Percentiles rank a stretch among this genome's conserved stretches.
These are phyloP conservation scores for Tachypleus tridentatus DNA, from an alignment of 1,140 invertebrate genomes.

Conservation along the genomic window DNA sequence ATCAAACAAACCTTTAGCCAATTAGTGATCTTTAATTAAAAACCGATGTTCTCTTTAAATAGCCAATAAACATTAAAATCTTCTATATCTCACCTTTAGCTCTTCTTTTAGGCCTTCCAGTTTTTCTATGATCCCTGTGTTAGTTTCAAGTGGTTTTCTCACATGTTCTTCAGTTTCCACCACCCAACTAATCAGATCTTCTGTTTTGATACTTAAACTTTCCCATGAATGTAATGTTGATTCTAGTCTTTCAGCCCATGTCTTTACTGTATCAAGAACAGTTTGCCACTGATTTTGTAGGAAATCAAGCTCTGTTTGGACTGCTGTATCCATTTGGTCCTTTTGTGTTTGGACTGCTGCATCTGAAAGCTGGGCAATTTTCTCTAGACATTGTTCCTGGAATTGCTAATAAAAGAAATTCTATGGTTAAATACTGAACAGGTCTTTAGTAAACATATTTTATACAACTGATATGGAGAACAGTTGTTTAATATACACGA, in stretches of 20 bases:
- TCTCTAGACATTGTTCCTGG: constrained; percentile 59
- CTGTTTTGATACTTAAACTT: constrained; percentile 43
- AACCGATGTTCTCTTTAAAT: too few relatives aligned
- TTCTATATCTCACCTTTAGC: constrained; percentile 17
- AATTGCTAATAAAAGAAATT: constrained; percentile 33
- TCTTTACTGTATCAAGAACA: constrained; percentile 12
- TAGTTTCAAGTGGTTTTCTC: constrained; percentile 6
- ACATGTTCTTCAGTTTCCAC: constrained; percentile 16
- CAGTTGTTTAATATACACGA: too few relatives aligned
- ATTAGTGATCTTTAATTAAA: too few relatives aligned
- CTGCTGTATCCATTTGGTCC: constrained; percentile 1
- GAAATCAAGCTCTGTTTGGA: constrained; percentile 14
- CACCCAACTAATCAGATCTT: constrained; percentile 30
- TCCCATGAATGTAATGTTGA: constrained; percentile 66
- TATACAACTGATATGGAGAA: too few relatives aligned
- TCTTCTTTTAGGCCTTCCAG: constrained; percentile 30
- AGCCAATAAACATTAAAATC: too few relatives aligned
- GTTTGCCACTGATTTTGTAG: constrained; percentile 13
- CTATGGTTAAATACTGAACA: too few relatives aligned
- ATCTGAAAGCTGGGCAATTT: constrained; percentile 35
- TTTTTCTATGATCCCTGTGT: constrained; percentile 13
- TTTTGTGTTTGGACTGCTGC: constrained; percentile 3
- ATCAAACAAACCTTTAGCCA: too few relatives aligned
- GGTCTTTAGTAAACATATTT: too few relatives aligned
- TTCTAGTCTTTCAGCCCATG: constrained; percentile 43